Conservation (phyloP, 2,113 vertebrate species). For the Kobus ellipsiprymnus region DNA sequence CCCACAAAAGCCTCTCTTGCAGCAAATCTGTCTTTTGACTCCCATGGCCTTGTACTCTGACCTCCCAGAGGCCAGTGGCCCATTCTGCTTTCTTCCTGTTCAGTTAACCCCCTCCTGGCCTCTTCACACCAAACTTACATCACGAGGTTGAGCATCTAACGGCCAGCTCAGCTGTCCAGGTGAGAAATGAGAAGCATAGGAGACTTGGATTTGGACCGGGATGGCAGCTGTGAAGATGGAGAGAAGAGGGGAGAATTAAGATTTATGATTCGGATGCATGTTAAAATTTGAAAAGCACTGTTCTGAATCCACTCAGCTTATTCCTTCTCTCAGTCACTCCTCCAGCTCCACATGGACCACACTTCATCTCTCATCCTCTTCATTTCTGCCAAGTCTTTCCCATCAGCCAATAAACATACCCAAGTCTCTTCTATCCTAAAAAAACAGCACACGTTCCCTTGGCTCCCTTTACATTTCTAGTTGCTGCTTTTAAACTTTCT, state of each 20-base stretch:
- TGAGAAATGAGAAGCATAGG: background rate
- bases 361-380: too few relatives aligned
- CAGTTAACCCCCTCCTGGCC: background rate
- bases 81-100: background rate
- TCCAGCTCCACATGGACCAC: background rate
- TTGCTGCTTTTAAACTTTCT: background rate
- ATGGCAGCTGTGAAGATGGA: background rate
- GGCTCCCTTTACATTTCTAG: background rate
- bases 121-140: too few relatives aligned
- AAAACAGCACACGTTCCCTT: background rate
- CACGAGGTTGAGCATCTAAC: background rate
- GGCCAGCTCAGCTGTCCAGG: background rate
- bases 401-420: background rate
- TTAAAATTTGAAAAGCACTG: background rate
- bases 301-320: background rate
- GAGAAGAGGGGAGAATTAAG: background rate
- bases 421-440: background rate
- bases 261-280: fast-evolving
- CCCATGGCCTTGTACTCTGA: background rate
- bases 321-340: background rate
- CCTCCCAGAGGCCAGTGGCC: background rate
- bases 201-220: background rate
- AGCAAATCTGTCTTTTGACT: fast-evolving
- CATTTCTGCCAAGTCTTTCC: background rate
- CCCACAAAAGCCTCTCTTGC: background rate